phyloP scores from a whole-genome alignment of 2,888 invertebrate species.

The Coenonympha glycerion region DNA sequence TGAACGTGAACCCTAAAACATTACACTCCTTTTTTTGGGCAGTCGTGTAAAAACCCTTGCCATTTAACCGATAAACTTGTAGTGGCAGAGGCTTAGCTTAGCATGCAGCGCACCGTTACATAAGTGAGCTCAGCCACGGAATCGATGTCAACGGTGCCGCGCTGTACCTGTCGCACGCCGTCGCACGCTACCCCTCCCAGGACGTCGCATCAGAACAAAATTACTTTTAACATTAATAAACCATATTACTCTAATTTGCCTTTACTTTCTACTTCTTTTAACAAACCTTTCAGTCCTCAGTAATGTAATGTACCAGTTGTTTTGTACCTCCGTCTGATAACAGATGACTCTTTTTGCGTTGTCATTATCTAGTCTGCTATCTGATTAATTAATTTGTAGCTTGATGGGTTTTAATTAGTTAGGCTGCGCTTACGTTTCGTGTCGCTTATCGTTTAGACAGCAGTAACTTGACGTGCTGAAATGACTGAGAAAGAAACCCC shows the following conservation, averaged over 20 bases:
- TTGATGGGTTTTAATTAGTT: conserved; percentile 22
- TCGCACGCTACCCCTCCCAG: conserved; percentile 51
- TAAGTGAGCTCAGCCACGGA: conserved; percentile 23
- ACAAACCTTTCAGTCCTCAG: conserved; percentile 64
- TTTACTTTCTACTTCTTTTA: conserved; percentile 71
- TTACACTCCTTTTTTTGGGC: no score
- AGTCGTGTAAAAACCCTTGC: no score
- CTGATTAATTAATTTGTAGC: conserved; percentile 27
- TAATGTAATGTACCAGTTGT: conserved; percentile 70
- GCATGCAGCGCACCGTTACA: not conserved
- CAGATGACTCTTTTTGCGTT: conserved; percentile 55
- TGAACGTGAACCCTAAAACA: no score
- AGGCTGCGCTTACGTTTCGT: conserved; percentile 16
- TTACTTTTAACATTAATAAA: conserved; percentile 73
- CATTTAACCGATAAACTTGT: no score
- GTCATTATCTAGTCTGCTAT: conserved; percentile 33
- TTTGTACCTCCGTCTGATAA: conserved; percentile 65
- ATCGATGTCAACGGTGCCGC: conserved; percentile 38
- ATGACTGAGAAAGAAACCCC: conserved; percentile 49
- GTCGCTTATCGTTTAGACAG: conserved; percentile 17
- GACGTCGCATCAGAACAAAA: conserved; percentile 55
- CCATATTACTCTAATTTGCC: conserved; percentile 72
- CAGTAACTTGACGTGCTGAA: conserved; percentile 14
- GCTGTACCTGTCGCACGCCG: conserved; percentile 45
- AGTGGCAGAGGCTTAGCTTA: no score